A percentile compares a stretch with the other conserved stretches of the same genome.
Evolutionary conservation across 2,113 vertebrate genomes (phyloP).

Genomic region (Gracilinanus agilis): DNA sequence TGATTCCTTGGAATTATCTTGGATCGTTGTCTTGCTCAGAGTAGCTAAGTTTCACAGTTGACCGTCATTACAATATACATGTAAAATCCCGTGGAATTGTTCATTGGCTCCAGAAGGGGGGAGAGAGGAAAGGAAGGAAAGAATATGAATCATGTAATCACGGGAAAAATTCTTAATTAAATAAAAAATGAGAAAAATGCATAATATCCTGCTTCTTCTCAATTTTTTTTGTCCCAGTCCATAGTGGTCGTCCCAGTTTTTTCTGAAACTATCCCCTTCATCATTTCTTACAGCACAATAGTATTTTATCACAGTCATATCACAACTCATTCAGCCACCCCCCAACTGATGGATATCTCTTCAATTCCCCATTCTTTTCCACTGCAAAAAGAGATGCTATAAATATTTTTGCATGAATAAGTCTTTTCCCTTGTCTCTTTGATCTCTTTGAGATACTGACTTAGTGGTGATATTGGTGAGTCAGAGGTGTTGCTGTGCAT

Average conservation of each 20-base stretch:
- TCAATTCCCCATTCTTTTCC: not conserved
- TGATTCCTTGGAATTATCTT: not conserved
- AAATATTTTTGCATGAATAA: not conserved
- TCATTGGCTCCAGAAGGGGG: too few relatives aligned
- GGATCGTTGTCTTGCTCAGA: not conserved
- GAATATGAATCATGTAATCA: too few relatives aligned
- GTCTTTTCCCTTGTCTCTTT: not conserved
- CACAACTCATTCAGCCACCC: not conserved
- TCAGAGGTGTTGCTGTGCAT: not conserved
- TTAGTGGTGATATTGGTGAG: not conserved
- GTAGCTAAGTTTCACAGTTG: not conserved
- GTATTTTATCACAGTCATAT: not conserved
- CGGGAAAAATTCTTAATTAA: too few relatives aligned
- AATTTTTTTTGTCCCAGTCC: not conserved
- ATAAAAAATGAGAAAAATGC: too few relatives aligned
- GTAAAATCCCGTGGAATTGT: too few relatives aligned
- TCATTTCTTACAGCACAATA: not conserved
- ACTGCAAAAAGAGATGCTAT: not conserved
- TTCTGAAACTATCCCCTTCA: not conserved
- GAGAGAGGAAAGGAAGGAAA: too few relatives aligned
- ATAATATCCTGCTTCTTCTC: not conserved
- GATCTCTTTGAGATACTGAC: not conserved
- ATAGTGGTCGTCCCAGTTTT: not conserved
- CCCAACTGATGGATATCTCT: not conserved
- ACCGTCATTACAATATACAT: not conserved